Base-by-base conservation (phyloP, 2,888 invertebrate species). In the Spialia ferax region DNA sequence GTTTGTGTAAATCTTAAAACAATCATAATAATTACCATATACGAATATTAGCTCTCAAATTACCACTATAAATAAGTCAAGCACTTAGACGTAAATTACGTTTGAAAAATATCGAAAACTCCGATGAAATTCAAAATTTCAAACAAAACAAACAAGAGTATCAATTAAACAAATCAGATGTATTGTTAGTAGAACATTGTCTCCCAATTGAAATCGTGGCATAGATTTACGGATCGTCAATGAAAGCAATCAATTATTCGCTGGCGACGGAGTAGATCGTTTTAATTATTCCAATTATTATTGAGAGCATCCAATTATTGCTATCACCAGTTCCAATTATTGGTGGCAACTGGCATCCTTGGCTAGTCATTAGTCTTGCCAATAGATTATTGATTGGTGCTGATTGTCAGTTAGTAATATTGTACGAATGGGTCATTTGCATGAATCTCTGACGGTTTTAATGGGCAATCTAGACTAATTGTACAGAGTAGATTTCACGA, bases 351-450 rank as follows among this genome's bases (percentile, higher is more conserved):
- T 75, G 80, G 77, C 82, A 89, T 90, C 93, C 93, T 93, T 93
- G 92, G 85, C 84, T 86, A 87, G 87, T 90, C 90, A 93, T 93
- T 93, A 93, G 80, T 81, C 82, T 82, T 86, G 88, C 88, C 92
- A 90, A 93, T 93, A 92, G 87, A 86, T 89, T 91, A 93, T 93
- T 93, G 93, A 93, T 93, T 93, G 93, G 92, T 91, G 89, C 88
- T 91, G 92, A 93, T 93, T 93, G 93, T 81, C 79, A 75, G 80
- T 79, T 77, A 77, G 79, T 82, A 81, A 79, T 78, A 80, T 56
- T 56, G 55, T 81, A 81, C 71, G 79, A 78, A 77, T 81, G 81
- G 89, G 87, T 87, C 89, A 82, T 90, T 91, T 90, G 89, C 86
- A 88, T 88, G 89, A 91, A 91, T 92, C 91, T 90, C 85, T 82